phyloP scores from a whole-genome alignment of 2,113 vertebrate species.

The Macroglossus sobrinus region DNA sequence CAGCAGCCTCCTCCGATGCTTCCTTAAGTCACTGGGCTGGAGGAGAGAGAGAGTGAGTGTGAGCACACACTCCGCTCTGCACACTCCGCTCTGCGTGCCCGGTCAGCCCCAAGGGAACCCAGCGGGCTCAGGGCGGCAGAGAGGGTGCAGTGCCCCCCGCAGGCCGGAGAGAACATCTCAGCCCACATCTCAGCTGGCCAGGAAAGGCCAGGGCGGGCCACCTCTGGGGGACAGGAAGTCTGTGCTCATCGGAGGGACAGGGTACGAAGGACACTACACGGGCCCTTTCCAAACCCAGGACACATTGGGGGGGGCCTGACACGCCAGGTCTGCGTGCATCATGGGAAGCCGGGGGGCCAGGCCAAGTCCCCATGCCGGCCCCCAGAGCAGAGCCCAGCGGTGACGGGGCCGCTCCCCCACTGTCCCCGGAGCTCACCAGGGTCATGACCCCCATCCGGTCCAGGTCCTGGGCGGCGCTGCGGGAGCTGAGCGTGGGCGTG shows the following conservation, averaged over 20 bases:
- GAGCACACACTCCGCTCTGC: conserved; percentile 40
- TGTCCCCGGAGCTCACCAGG: conserved; percentile 84
- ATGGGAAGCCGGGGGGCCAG: neutral
- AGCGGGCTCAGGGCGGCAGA: neutral
- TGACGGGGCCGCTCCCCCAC: too few species aligned
- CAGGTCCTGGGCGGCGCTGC: conserved; percentile 92
- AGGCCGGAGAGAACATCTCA: neutral
- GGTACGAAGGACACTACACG: neutral
- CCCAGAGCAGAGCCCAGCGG: neutral
- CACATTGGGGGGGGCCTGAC: neutral
- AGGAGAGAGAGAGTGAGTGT: conserved; percentile 80
- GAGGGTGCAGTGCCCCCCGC: neutral
- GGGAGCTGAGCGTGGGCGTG: conserved; percentile 90
- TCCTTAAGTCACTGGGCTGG: conserved; percentile 97
- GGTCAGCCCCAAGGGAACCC: conserved; percentile 15
- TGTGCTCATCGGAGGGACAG: neutral
- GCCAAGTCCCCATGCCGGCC: neutral
- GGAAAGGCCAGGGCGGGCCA: neutral
- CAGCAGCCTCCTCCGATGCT: conserved; percentile 95
- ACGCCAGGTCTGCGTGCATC: neutral
- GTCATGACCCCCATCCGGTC: conserved; percentile 96
- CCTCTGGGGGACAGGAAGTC: neutral
- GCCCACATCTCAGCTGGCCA: neutral
- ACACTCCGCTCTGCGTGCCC: neutral
- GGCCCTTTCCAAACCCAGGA: neutral